Evolutionary conservation across 2,113 vertebrate genomes (phyloP), one percentile per base, ranked within the genome.

Genomic region (Notiomystis cincta): DNA sequence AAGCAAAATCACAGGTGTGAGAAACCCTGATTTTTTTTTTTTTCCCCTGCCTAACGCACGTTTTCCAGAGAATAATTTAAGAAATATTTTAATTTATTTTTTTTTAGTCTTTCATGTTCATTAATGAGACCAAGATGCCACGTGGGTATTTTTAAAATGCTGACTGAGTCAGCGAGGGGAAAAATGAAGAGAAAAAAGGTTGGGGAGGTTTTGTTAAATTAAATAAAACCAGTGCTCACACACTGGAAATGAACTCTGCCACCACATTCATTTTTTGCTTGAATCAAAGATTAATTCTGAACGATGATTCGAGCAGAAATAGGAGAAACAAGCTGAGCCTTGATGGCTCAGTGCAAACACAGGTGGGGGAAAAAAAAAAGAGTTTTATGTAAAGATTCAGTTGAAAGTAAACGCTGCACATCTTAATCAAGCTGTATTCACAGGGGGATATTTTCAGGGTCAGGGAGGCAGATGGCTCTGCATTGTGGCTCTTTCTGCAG

Each of bases 381-480:
- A 16, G 6, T 83, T 95, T 94, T 33, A 22, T 18, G 45, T 66
- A 90, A 57, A 50, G 56, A 53, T 62, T 44, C 13, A 7, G 23
- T 30, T 61, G 80, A 10, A 93, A 95, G 71, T 38, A 75, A 92
- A 27, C 14, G 38, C 82, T 88, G 65, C 92, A 83, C 70, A 15
- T 95, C 89, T 97, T 95, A 93, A 95, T 96, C 89, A 94, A 40
- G 77, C 12, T 75, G 42, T 53, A 48, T 50, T 72, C 80, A 4
- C 83, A 56, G 86, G 33, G 62, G 82, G 76, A 48, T 60, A 69
- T 87, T 96, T 95, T 56, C 47, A 42, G 88, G 93, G 90, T 96
- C 93, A 57, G 30, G 80, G 28, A 94, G 80, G 77, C 96, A 96
- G 94, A 96, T 92, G 78, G 93, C 88, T 96, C 81, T 47, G 86